Percentiles rank a stretch among this genome's conserved stretches.
Conservation (phyloP, 2,888 invertebrate species). For the Elysia crispata region DNA sequence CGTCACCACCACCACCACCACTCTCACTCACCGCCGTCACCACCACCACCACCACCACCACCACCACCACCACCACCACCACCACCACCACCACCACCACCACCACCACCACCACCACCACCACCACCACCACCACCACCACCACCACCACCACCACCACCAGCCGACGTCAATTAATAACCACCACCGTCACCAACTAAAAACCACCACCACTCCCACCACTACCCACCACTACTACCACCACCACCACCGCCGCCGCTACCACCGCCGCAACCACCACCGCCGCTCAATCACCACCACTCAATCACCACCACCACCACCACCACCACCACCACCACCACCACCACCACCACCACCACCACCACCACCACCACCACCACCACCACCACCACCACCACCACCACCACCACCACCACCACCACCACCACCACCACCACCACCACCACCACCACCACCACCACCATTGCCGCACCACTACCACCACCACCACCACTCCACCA, state of each 20-base stretch:
- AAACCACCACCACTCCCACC: too few species aligned
- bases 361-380: neutral
- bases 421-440: too few species aligned
- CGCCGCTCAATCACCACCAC: neutral
- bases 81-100: neutral
- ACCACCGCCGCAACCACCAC: too few species aligned
- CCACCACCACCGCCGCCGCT: too few species aligned
- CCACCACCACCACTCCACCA: too few species aligned
- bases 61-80: neutral
- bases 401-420: too few species aligned
- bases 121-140: neutral
- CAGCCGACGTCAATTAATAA: too few species aligned
- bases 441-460: too few species aligned
- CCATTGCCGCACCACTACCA: too few species aligned
- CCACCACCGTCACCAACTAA: too few species aligned
- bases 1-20: conserved; percentile 4
- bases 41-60: neutral
- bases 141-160: too few species aligned
- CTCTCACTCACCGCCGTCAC: neutral
- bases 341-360: neutral
- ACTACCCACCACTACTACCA: too few species aligned
- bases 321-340: conserved; percentile 9
- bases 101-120: neutral
- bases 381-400: neutral
- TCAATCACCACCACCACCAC: conserved; percentile 5